Percentiles rank a stretch among this genome's conserved stretches.
These are phyloP conservation scores for Sepioteuthis lessoniana DNA, from an alignment of 2,888 invertebrate species.

Conservation along the genomic window DNA sequence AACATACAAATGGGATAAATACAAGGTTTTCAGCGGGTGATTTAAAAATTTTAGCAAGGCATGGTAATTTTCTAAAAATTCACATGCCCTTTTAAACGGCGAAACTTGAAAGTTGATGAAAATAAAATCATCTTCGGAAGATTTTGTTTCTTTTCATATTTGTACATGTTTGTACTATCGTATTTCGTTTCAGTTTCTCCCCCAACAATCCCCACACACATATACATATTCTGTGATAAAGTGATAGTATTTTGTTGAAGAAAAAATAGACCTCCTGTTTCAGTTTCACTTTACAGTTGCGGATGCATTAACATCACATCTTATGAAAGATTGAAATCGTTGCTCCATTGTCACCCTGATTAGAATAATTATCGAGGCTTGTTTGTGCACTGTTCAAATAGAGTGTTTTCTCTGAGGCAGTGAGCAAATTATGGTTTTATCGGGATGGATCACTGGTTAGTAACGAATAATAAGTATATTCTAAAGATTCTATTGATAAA, in stretches of 20 bases:
- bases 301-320: neutral
- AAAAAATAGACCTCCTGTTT: neutral
- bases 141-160: no score
- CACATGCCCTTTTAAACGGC: no score
- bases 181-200: no score
- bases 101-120: no score
- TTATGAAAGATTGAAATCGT: neutral
- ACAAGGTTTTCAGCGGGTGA: no score
- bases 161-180: no score
- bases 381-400: neutral
- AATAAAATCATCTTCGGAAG: no score
- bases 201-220: no score
- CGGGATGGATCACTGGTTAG: neutral
- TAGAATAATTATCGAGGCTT: neutral
- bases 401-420: neutral
- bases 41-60: no score
- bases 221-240: neutral
- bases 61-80: no score
- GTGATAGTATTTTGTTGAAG: neutral
- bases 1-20: no score
- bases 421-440: neutral
- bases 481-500: neutral
- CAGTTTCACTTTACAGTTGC: neutral
- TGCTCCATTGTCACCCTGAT: neutral
- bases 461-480: constrained; percentile 18